Evolutionary conservation across 2,888 invertebrate species (phyloP), one percentile per base, ranked within the genome.

Genomic region (Rutpela maculata): DNA sequence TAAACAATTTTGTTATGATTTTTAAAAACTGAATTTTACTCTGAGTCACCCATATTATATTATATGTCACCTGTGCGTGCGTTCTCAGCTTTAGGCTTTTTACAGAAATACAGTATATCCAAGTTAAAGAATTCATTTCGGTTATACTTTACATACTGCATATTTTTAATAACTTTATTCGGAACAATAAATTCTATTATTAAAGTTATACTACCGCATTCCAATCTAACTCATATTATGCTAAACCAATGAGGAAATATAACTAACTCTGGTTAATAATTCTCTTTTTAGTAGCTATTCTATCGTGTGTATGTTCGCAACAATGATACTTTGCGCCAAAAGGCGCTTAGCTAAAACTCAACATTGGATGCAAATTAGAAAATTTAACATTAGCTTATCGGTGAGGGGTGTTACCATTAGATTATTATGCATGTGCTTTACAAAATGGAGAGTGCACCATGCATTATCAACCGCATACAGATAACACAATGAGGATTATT

Each of bases 401-500:
- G 68, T 4, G 69, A 17, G 69, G 50, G 62, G 31, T 62, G 31
- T 62, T 57, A 35, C 69, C 69, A 57, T 57, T 69, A 69, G 55
- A 69, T 69, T 69, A 69, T 43, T 65, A 65, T 69, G 59, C 69
- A 59, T 38, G 59, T 38, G 69, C 9, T 69, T 69, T 69, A 18
- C 69, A 31, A 50, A 69, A 69, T 17, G 59, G 69, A 69, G 57
- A 57, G 69, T 35, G 59, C 69, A 31, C 38, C 38, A 19, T 26
- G 69, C n/a, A 69, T 57, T 69, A 69, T 69, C 67, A 35, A 31
- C 35, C 69, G 35, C 59, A 69, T 60, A 35, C 63, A 67, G 76
- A 72, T 76, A 76, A 68, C 73, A 73, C 63, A 50, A 68, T 72
- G 72, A 11, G 67, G 60, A 76, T 73, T 76, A 72, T 68, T 60